These are phyloP conservation scores for Pogonomyrmex californicus DNA, from an alignment of 1,140 invertebrate species.

Conservation along the genomic window DNA sequence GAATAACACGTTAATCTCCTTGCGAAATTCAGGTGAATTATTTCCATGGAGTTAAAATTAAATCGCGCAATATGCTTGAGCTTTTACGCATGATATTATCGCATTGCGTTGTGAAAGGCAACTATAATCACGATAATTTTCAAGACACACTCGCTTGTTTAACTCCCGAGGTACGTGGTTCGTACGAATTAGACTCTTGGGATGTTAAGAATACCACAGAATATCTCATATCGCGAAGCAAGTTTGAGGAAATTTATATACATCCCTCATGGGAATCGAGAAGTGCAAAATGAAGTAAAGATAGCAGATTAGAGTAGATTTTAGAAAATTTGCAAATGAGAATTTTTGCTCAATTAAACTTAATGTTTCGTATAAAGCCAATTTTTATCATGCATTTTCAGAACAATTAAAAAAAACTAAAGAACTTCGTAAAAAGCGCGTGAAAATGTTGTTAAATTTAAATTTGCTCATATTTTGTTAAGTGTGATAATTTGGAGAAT, in stretches of 20 bases:
- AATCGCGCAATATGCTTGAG: not conserved
- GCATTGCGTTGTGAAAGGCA: not conserved
- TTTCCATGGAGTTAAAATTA: constrained; percentile 18
- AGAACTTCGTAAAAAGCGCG: too few species aligned
- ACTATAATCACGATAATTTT: constrained; percentile 52
- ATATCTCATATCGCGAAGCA: not conserved
- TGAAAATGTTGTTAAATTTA: not conserved
- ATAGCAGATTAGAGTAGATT: not conserved
- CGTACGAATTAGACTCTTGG: constrained; percentile 35
- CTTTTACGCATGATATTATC: constrained; percentile 17
- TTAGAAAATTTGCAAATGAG: not conserved
- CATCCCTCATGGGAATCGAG: constrained; percentile 8
- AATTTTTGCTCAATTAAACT: not conserved
- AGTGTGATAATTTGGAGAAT: not conserved
- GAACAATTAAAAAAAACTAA: not conserved
- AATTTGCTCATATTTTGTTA: not conserved
- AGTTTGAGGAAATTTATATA: constrained; percentile 35
- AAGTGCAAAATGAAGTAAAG: not conserved
- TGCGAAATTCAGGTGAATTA: not conserved
- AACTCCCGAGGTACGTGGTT: constrained; percentile 16
- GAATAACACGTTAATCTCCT: not conserved
- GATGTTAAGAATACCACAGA: constrained; percentile 34
- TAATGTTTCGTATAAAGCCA: not conserved
- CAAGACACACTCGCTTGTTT: constrained; percentile 21
- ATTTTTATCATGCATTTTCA: not conserved